Conservation (phyloP, 53 echinoderm and acorn worm genomes). For the Patiria pectinifera region DNA sequence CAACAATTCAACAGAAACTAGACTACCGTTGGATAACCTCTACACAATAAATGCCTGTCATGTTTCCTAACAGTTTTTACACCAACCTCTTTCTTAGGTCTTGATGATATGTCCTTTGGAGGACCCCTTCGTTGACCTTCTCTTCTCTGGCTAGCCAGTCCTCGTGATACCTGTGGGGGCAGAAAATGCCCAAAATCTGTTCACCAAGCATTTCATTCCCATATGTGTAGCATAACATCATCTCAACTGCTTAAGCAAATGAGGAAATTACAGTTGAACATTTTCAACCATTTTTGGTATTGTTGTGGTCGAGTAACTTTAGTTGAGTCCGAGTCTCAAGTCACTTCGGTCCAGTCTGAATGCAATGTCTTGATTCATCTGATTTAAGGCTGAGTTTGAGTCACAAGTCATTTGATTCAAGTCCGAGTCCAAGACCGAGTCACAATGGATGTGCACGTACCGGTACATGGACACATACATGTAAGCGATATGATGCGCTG, state of each 20-base stretch:
- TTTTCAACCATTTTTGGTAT: not conserved
- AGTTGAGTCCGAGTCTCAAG: no score
- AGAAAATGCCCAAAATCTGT: not conserved
- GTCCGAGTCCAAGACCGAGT: no score
- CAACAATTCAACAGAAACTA: no score
- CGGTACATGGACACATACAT: no score
- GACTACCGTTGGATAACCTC: not conserved
- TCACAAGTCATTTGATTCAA: no score
- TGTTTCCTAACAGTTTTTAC: not conserved
- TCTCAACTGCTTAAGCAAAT: not conserved
- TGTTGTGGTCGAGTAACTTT: no score
- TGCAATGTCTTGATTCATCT: no score
- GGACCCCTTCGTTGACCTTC: conserved; percentile 34
- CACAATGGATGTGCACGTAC: no score
- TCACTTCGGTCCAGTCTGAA: no score
- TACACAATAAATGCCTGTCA: not conserved
- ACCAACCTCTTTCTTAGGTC: conserved; percentile 35
- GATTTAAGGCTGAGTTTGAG: no score
- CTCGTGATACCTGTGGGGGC: not conserved
- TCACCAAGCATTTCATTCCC: not conserved
- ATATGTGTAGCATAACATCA: not conserved
- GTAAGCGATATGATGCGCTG: no score
- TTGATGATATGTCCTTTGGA: conserved; percentile 4
- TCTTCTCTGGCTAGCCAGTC: conserved; percentile 18
- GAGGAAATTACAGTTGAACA: not conserved